Base-by-base conservation (phyloP, 2,113 vertebrate species). In the Neoarius graeffei region DNA sequence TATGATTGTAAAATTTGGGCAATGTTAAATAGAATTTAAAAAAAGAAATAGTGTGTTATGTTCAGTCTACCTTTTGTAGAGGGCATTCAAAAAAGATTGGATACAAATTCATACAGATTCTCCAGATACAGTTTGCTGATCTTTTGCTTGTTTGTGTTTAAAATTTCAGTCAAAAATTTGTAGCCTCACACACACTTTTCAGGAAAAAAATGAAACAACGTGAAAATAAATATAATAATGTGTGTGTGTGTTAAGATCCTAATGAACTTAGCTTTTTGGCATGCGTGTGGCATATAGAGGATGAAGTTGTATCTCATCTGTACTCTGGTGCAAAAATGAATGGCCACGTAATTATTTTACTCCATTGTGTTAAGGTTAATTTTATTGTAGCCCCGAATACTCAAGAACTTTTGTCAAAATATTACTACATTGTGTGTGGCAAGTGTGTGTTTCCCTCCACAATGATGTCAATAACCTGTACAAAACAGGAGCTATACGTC, bases 21-120 rank as follows among this genome's bases (percentile, higher is more conserved):
- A 9, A 35, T 81, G 27, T 42, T 42, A 7, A 81, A 35, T 10
- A 23, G 19, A 81, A 54, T 52, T 7, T 3, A 95, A 95, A 86
- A 91, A 93, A 95, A 94, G 95, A 95, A 95, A 96, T 87, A 50
- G 94, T 93, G 93, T 42, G 15, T 48, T 50, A 76, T 60, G 84
- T 60, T 42, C 89, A 84, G 91, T 90, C 90, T 85, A 91, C 89
- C 11, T 90, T 93, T 93, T 92, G 92, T 94, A 92, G 93, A 94
- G 90, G 91, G 91, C 89, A 93, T 92, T 95, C 91, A 81, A 92
- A 92, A 92, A 92, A 89, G 92, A 92, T 89, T 92, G 89, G 92
- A 81, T 81, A 10, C 52, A 30, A 93, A 93, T 93, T 92, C 90
- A 92, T 91, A 91, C 54, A 80, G 10, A 57, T 56, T 79, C 50